These are phyloP conservation scores for Aelia acuminata DNA, from an alignment of 2,888 invertebrate species.

Conservation along the genomic window DNA sequence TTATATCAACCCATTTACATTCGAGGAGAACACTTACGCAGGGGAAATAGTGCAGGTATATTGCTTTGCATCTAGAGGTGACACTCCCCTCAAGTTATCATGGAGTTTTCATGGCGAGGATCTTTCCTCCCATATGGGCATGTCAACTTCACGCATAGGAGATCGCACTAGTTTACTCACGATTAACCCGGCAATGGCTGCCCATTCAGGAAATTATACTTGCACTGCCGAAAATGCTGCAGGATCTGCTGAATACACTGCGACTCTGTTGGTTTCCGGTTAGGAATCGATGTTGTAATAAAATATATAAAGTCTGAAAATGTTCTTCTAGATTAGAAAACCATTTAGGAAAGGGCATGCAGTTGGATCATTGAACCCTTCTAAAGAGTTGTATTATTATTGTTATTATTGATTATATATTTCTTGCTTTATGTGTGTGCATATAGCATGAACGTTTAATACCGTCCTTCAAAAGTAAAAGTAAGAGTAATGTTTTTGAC, in stretches of 20 bases:
- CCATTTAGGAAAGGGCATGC: constrained; percentile 55
- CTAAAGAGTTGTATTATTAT: constrained; percentile 33
- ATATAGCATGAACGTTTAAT: constrained; percentile 56
- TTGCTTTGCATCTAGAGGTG: constrained; percentile 77
- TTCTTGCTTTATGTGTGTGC: constrained; percentile 57
- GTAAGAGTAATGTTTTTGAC: constrained; percentile 51
- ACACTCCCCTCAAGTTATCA: constrained; percentile 73
- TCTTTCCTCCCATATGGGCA: constrained; percentile 65
- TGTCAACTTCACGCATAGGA: constrained; percentile 64
- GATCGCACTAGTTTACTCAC: constrained; percentile 71
- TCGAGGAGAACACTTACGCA: constrained; percentile 81
- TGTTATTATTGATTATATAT: constrained; percentile 32
- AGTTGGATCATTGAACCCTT: constrained; percentile 39
- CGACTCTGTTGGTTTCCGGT: constrained; percentile 76
- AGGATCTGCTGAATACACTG: constrained; percentile 78
- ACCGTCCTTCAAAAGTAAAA: constrained; percentile 6
- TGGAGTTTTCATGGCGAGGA: constrained; percentile 73
- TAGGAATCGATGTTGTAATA: constrained; percentile 56
- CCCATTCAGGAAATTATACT: constrained; percentile 83
- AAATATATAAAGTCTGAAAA: constrained; percentile 19
- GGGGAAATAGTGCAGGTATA: constrained; percentile 85
- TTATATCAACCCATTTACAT: constrained; percentile 85
- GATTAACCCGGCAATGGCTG: constrained; percentile 78
- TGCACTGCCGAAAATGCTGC: constrained; percentile 83
- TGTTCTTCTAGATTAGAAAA: constrained; percentile 49